phyloP scores from a whole-genome alignment of 2,113 vertebrate species.

The Chlamydotis undulata region DNA sequence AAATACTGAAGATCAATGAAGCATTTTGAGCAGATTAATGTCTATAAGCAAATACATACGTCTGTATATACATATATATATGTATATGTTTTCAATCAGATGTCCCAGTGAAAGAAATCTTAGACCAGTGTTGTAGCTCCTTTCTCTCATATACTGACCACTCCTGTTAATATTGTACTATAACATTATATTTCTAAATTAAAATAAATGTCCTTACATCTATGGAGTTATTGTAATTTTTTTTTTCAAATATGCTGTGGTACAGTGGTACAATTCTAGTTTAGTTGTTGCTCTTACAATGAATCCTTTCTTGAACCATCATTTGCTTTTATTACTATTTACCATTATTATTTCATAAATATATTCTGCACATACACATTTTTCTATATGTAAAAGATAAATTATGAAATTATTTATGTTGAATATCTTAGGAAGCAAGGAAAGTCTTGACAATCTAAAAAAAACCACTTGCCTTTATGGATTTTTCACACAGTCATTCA shows the following conservation, averaged over 20 bases:
- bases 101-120: background rate
- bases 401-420: background rate
- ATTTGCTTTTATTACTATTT: background rate
- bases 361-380: background rate
- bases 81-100: background rate
- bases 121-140: background rate
- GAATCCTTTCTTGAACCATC: background rate
- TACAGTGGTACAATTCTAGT: background rate
- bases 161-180: background rate
- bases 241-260: background rate
- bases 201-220: background rate
- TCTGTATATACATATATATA: background rate
- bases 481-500: background rate
- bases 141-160: background rate
- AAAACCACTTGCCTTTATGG: background rate
- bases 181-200: background rate
- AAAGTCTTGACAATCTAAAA: background rate
- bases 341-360: background rate
- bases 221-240: background rate
- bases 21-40: background rate
- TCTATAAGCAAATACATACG: background rate
- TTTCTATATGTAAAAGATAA: background rate
- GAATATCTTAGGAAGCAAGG: background rate
- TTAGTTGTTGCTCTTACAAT: background rate
- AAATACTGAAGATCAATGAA: background rate